Percentiles rank a stretch among this genome's conserved stretches.
Evolutionary conservation across 2,797 vertebrate genomes (phyloP).

Genomic region (Oryzias sinensis): DNA sequence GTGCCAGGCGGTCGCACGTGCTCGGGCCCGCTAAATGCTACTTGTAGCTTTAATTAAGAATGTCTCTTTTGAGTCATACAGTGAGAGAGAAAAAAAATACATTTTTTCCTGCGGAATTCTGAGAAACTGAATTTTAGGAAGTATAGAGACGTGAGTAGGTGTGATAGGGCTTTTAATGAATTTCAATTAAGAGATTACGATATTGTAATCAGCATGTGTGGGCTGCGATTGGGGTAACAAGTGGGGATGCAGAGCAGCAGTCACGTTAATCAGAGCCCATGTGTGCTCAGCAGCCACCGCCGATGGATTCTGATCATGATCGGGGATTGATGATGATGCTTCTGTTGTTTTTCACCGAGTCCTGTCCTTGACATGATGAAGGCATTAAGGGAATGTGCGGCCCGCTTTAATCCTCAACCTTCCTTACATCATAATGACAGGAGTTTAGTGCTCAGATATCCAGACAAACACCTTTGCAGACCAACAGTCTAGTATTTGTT

Average conservation of each 20-base stretch:
- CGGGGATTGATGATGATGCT: conserved; percentile 4
- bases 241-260: conserved; percentile 37
- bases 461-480: no score
- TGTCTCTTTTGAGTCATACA: background rate
- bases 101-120: background rate
- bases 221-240: conserved; percentile 33
- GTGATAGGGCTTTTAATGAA: conserved; percentile 2
- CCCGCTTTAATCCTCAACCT: conserved; percentile 15
- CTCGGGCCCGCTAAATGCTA: no score
- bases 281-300: conserved; percentile 36
- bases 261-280: conserved; percentile 40
- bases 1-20: no score
- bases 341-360: conserved; percentile 22
- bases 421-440: no score
- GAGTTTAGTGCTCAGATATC: no score
- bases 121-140: background rate
- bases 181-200: background rate
- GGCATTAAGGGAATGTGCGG: conserved; percentile 53
- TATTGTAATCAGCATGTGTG: conserved; percentile 61
- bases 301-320: conserved; percentile 17
- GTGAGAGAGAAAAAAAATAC: background rate
- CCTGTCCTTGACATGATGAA: conserved; percentile 65
- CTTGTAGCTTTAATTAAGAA: no score
- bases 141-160: conserved; percentile 19
- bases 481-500: no score